Evolutionary conservation across 2,888 invertebrate genomes (phyloP), one percentile per base, ranked within the genome.

Genomic region (Spodoptera exigua): DNA sequence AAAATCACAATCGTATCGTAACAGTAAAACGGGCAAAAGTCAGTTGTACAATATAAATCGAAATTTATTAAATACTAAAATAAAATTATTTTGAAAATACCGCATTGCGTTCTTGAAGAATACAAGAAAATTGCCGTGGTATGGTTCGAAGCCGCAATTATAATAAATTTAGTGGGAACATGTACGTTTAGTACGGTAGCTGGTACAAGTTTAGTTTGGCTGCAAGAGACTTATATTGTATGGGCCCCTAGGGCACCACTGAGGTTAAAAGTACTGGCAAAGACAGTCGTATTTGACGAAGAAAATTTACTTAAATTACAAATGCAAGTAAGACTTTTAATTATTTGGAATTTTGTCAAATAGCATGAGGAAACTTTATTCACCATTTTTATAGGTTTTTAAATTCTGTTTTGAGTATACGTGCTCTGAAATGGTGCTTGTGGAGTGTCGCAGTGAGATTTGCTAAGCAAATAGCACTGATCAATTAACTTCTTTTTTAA

Each of bases 101-200:
- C 58, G 74, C 70, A 74, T 36, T 70, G 62, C 66, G 66, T 66
- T 61, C 49, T 47, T 60, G 59, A 43, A 57, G 40, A 44, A 63
- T 59, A 46, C 58, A 68, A 74, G 55, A 67, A 74, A 66, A 73
- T 68, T 57, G 59, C 56, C 32, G 47, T 16, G 52, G 62, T 66
- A 52, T 71, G 78, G 76, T 78, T 70, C 66, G 75, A 73, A 76
- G 65, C 70, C 68, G 82, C 86, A 86, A 86, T 87, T 85, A 85
- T 82, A 86, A 87, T 87, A 86, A 87, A 86, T 86, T 83, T 80
- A 77, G 74, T 63, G 73, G 67, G 73, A 63, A 74, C 76, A 68
- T 66, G 76, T 61, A 34, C 62, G 69, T 67, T 58, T 59, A 75
- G 76, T 61, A 34, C 62, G 69, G 61, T 56, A 60, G 75, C 74